phyloP scores from a whole-genome alignment of 2,797 vertebrate genomes.

The Leucoraja ocellata region DNA sequence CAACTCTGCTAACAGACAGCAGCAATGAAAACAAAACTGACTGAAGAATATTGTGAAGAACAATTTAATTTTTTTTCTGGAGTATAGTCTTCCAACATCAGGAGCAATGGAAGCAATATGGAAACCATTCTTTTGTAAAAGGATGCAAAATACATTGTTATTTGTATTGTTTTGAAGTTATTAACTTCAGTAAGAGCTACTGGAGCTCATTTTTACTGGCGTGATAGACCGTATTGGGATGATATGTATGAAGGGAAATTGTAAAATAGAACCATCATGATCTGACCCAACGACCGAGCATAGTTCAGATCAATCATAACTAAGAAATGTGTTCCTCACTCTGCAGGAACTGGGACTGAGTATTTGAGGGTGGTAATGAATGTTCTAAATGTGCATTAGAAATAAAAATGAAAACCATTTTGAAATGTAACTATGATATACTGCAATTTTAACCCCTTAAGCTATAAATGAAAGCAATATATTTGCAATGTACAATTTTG shows the following conservation, averaged over 20 bases:
- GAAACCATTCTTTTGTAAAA: neutral
- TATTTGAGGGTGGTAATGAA: neutral
- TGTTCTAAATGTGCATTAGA: conserved; percentile 6
- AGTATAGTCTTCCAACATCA: neutral
- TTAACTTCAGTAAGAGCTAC: neutral
- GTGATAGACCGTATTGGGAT: neutral
- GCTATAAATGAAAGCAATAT: conserved; percentile 34
- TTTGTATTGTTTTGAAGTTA: neutral
- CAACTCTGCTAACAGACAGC: neutral
- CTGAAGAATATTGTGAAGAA: too few relatives aligned
- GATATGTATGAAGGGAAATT: neutral
- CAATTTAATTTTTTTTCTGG: neutral
- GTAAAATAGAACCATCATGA: neutral
- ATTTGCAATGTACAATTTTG: conserved; percentile 36
- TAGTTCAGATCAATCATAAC: neutral
- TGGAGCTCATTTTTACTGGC: neutral
- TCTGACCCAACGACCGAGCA: neutral
- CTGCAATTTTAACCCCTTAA: conserved; percentile 22
- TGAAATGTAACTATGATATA: conserved; percentile 7
- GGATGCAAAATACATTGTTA: neutral
- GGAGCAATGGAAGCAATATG: neutral
- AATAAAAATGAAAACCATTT: conserved; percentile 27
- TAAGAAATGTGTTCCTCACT: neutral
- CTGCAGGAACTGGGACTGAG: neutral
- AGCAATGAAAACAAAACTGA: too few relatives aligned